Percentiles rank a stretch among this genome's conserved stretches.
phyloP scores from a whole-genome alignment of 2,797 vertebrate species.

The Echiichthys vipera region DNA sequence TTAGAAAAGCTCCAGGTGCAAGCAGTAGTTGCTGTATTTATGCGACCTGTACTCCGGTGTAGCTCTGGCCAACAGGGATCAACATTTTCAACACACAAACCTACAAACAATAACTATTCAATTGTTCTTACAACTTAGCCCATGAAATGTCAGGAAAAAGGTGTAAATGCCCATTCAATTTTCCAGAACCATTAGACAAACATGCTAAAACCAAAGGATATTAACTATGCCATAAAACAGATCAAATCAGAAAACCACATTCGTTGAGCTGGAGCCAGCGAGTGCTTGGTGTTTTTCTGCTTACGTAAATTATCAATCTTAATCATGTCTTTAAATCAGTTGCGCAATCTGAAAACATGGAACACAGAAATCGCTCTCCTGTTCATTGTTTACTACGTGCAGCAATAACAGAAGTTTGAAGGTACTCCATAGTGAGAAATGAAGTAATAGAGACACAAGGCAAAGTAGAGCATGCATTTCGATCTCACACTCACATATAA shows the following conservation, averaged over 20 bases:
- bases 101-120: background rate
- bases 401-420: background rate
- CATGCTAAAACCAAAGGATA: background rate
- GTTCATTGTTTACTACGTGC: background rate
- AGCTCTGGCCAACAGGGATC: background rate
- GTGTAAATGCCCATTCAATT: background rate
- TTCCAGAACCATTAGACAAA: background rate
- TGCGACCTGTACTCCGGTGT: background rate
- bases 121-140: background rate
- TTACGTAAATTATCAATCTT: background rate
- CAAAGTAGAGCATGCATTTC: background rate
- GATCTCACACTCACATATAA: background rate
- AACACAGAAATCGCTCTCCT: background rate
- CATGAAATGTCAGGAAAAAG: background rate
- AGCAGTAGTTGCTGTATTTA: background rate
- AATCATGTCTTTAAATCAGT: background rate
- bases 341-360: background rate
- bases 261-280: background rate
- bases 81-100: background rate
- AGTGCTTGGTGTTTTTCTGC: background rate
- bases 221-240: background rate
- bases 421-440: background rate
- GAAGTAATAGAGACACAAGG: background rate
- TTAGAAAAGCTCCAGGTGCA: background rate
- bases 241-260: constrained; percentile 4